Base-by-base conservation (phyloP, 2,113 vertebrate species). In the Sylvilagus bachmani region DNA sequence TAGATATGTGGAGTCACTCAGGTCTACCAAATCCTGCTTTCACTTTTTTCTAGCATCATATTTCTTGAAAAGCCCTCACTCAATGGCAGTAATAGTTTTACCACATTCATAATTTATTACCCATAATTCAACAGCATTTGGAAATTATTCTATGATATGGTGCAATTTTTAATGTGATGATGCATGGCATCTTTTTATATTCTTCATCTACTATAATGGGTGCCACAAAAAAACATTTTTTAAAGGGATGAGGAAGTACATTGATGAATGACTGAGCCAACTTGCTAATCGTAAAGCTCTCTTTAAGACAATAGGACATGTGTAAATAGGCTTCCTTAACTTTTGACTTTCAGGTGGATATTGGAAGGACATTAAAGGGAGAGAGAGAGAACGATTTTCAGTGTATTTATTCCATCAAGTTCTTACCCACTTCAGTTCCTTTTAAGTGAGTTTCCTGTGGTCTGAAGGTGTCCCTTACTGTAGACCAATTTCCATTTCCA, bases 301-400 rank as follows among this genome's bases (percentile, higher is more conserved):
- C 1, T 38, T 17, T 81, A 22, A 67, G 29, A 19, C 31, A 55
- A 66, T 49, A 22, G 25, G 25, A 27, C 62, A 25, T 81, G 17
- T 17, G 67, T 77, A 6, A 38, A 10, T 61, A 58, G 38, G 4
- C 9, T 74, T 21, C 89, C 17, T 85, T 33, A 78, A 29, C 17
- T 6, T 83, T 21, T 31, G 7, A 69, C 22, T 78, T 77, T 92
- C 31, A 73, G 5, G 4, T 66, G 12, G 0, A 1, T 38, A 80
- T 75, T 58, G 51, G 4, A n/a, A 85, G 38, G 55, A 6, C 1
- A 51, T 58, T 29, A 61, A 7, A 13, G 10, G 22, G 2, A 66
- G 3, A 49, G 12, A 49, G 12, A 3, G 0, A 12, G 0, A 1
- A 44, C 0, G 33, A 44, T n/a, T 11, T 62, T 31, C 8, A 44